Evolutionary conservation across 2,888 invertebrate species (phyloP), one percentile per base, ranked within the genome.

Genomic region (Dexiosoma caninum): DNA sequence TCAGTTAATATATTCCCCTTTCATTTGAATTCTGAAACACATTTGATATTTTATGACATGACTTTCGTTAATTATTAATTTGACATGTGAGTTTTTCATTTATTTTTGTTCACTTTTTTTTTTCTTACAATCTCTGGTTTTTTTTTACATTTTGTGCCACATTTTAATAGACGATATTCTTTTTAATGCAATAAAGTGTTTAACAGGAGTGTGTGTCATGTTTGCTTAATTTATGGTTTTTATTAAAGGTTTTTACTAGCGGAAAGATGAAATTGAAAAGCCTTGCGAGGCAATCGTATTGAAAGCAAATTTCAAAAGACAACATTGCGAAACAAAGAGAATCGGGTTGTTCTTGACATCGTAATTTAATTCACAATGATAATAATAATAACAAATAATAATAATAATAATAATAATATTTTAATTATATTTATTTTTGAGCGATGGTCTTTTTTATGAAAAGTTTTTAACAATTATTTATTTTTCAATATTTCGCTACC

Each of bases 201-300:
- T 59, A 66, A 67, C 40, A 75, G 27, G n/a, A 60, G 40, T 46
- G 37, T 60, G 64, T 75, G 70, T 55, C 53, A 35, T 71, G 66
- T 60, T 76, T 70, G 14, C 10, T 30, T 53, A 59, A 66, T 70
- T 67, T 71, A 76, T 80, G 57, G 30, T 8, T 51, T n/a, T n/a
- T 66, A 37, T 75, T 75, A 66, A 75, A 60, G 21, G 27, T 55
- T 70, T 75, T 70, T 49, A 32, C n/a, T 42, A 27, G 35, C 2
- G 9, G 2, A 21, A 30, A 30, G 5, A 9, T 8, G 9, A 21
- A 27, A 23, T 32, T 3, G n/a, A 23, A 67, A n/a, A 49, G 6
- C 2, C 14, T 21, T 59, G 40, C 16, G 40, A 10, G 27, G 16
- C 19, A 30, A 27, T 12, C 12, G 14, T 19, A 35, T 46, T 46